Evolutionary conservation across 2,113 vertebrate species (phyloP).

Genomic region (Callaeas wilsoni): DNA sequence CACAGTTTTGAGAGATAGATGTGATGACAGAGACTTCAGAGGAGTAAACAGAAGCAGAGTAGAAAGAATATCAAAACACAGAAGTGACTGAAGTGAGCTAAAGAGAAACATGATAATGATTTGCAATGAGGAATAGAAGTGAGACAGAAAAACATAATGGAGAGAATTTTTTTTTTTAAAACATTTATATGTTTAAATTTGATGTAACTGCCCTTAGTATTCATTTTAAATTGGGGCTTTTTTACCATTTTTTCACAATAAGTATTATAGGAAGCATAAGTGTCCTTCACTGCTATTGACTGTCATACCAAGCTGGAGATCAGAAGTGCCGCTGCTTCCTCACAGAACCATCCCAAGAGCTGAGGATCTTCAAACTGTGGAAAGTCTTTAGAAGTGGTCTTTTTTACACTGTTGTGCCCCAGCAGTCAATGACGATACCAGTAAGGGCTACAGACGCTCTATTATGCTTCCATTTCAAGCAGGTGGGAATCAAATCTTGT

Average conservation of each 20-base stretch:
- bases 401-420: not conserved
- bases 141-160: not conserved
- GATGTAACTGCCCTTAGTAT: not conserved
- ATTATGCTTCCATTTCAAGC: not conserved
- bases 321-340: not conserved
- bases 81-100: not conserved
- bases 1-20: not conserved
- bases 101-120: not conserved
- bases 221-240: rapidly evolving
- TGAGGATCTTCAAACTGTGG: not conserved
- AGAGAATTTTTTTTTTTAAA: not conserved
- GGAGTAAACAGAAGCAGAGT: not conserved
- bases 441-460: not conserved
- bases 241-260: not conserved
- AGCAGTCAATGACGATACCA: not conserved
- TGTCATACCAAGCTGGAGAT: not conserved
- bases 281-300: not conserved
- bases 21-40: not conserved
- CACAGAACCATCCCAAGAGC: not conserved
- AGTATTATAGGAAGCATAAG: not conserved
- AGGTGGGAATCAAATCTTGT: not conserved
- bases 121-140: not conserved
- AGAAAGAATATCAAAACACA: not conserved
- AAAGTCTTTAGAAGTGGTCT: not conserved
- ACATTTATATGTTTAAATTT: not conserved